Percentiles rank a stretch among this genome's conserved stretches.
Conservation (phyloP, 2,888 invertebrate genomes). For the Esperia sulphurella region DNA sequence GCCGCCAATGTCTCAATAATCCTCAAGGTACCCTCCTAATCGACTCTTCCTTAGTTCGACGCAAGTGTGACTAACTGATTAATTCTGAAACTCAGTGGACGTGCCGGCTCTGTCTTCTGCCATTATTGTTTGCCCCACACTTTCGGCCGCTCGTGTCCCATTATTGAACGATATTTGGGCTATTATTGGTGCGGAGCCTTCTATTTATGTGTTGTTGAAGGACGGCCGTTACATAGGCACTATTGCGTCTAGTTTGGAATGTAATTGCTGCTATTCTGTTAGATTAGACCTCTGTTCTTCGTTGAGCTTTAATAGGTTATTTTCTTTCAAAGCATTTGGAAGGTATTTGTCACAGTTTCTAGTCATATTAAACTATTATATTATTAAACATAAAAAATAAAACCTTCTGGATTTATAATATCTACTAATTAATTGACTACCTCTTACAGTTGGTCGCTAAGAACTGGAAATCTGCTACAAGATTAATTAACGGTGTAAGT, state of each 20-base stretch:
- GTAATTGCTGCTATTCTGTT: constrained; percentile 69
- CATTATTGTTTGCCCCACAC: constrained; percentile 68
- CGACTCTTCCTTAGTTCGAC: constrained; percentile 73
- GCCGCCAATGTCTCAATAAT: constrained; percentile 76
- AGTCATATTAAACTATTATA: no score
- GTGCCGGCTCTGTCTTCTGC: constrained; percentile 55
- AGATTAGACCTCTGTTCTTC: constrained; percentile 58
- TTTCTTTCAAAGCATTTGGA: not conserved
- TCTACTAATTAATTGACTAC: no score
- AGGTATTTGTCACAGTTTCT: constrained; percentile 16
- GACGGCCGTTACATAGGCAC: constrained; percentile 44
- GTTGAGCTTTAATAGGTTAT: constrained; percentile 24
- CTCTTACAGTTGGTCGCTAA: constrained; percentile 26
- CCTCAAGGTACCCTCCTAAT: constrained; percentile 75
- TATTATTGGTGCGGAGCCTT: constrained; percentile 55
- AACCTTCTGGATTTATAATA: no score
- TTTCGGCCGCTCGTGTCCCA: constrained; percentile 53
- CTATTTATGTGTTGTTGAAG: constrained; percentile 65
- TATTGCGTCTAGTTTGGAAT: constrained; percentile 58
- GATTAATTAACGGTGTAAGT: constrained; percentile 41
- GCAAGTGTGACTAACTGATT: constrained; percentile 79
- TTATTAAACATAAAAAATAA: no score
- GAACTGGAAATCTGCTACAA: constrained; percentile 34
- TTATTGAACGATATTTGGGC: constrained; percentile 71
- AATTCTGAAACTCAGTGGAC: constrained; percentile 67